Conservation (phyloP, 2,797 vertebrate genomes). For the Micropoecilia bifurca region DNA sequence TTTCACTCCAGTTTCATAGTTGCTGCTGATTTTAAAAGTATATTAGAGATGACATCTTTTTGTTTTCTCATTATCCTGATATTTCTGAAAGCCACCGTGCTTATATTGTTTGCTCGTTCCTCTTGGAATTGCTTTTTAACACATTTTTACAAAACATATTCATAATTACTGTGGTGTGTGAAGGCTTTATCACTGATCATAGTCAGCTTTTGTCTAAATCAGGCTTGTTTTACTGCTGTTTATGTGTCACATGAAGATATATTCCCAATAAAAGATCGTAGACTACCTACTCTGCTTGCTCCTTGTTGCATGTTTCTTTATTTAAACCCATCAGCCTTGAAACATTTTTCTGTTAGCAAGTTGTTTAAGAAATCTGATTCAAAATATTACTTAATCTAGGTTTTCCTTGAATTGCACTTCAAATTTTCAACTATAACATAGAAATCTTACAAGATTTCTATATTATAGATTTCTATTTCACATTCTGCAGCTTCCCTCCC, state of each 20-base stretch:
- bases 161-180: background rate
- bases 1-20: constrained; percentile 4
- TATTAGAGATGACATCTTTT: background rate
- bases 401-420: background rate
- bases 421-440: no score
- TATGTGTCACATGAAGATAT: background rate
- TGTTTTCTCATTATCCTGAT: background rate
- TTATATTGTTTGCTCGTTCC: background rate
- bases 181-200: background rate
- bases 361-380: background rate
- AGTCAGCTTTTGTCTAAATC: background rate
- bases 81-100: background rate
- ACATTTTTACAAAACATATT: background rate
- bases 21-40: constrained; percentile 21
- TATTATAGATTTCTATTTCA: no score
- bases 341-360: background rate
- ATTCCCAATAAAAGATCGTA: constrained; percentile 19
- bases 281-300: background rate
- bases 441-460: no score
- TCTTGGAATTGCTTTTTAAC: background rate
- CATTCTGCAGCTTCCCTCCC: no score
- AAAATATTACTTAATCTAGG: background rate
- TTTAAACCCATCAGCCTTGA: background rate
- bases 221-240: constrained; percentile 4
- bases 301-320: background rate